A percentile compares a stretch with the other conserved stretches of the same genome.
Conservation (phyloP, 2,113 vertebrate genomes). For the Halcyon malimbica region DNA sequence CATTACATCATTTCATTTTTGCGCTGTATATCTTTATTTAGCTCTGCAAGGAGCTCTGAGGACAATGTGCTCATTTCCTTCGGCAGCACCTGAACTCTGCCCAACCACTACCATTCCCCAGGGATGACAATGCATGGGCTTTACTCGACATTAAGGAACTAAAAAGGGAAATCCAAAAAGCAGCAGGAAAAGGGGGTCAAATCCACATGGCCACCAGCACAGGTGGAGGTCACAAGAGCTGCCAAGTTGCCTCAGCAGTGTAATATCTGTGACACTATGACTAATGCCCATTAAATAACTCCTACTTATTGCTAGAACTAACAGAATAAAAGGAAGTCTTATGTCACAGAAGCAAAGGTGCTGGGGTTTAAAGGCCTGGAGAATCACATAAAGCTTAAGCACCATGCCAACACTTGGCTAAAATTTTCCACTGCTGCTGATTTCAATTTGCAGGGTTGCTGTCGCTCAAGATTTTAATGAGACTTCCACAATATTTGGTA, state of each 20-base stretch:
- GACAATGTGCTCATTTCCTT: background rate
- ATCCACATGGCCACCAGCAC: background rate
- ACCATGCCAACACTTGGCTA: background rate
- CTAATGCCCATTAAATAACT: background rate
- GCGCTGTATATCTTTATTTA: background rate
- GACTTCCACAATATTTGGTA: background rate
- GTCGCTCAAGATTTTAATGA: background rate
- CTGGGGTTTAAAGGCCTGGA: background rate
- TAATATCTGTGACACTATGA: background rate
- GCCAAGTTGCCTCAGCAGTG: background rate
- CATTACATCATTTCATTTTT: slow-evolving; percentile 12
- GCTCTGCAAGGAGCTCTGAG: background rate
- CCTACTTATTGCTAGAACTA: background rate
- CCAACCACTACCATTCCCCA: background rate
- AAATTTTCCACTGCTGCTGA: background rate
- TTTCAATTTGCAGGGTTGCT: background rate
- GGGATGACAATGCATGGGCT: background rate
- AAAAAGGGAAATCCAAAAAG: background rate
- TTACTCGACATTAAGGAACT: background rate
- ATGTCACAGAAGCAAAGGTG: background rate
- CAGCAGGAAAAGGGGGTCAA: background rate
- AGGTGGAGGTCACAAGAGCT: background rate
- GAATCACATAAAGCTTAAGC: background rate
- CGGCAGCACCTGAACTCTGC: background rate
- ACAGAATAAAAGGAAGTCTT: background rate